Evolutionary conservation across 2,113 vertebrate species (phyloP).

Genomic region (Atherinomorus stipes): DNA sequence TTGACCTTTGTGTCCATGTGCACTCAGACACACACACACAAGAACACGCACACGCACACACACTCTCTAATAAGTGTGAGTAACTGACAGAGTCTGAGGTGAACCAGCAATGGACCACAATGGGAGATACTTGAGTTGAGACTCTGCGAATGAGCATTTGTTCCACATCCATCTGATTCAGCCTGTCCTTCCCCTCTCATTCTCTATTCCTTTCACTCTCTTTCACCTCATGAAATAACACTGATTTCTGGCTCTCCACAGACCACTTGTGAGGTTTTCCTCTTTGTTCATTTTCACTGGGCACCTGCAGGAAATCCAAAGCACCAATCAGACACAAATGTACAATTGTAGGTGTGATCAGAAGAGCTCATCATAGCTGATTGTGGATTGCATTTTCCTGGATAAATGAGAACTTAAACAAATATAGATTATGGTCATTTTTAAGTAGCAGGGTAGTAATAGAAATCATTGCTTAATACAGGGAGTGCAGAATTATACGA

Average conservation of each 20-base stretch:
- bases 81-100: not conserved
- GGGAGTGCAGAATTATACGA: no score
- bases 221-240: constrained; percentile 43
- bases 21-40: not conserved
- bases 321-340: constrained; percentile 59
- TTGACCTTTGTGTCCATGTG: constrained; percentile 21
- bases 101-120: not conserved
- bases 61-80: not conserved
- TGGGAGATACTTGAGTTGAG: constrained; percentile 21
- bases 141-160: constrained; percentile 41
- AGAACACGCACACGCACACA: not conserved
- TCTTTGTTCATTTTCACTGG: constrained; percentile 20
- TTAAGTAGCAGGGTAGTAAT: not conserved
- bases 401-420: constrained; percentile 18
- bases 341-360: constrained; percentile 48
- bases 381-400: constrained; percentile 29
- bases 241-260: constrained; percentile 54
- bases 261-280: constrained; percentile 40
- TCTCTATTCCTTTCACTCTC: constrained; percentile 31
- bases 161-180: constrained; percentile 51
- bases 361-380: constrained; percentile 35
- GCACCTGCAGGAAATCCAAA: constrained; percentile 44
- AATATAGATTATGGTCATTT: not conserved
- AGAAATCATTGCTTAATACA: no score
- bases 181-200: constrained; percentile 32